Evolutionary conservation across 2,888 invertebrate genomes (phyloP).

Genomic region (Latrodectus hesperus): DNA sequence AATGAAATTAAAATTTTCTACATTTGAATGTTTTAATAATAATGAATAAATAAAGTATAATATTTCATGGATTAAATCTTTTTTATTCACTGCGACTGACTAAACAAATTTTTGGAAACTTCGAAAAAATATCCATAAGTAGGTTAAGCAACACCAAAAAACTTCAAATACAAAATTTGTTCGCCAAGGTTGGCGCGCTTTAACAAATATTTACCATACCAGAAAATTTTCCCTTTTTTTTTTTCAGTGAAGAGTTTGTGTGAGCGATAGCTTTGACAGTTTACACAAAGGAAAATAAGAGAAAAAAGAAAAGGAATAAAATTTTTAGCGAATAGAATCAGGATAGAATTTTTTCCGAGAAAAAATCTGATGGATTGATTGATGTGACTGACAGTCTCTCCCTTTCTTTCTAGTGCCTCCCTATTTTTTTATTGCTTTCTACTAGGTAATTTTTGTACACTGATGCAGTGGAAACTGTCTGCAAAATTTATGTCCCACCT

Average conservation of each 20-base stretch:
- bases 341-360: conserved; percentile 45
- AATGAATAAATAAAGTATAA: too few species aligned
- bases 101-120: too few species aligned
- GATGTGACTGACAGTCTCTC: conserved; percentile 44
- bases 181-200: conserved; percentile 47
- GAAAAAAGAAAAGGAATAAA: conserved; percentile 27
- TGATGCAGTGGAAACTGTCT: conserved; percentile 62
- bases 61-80: too few species aligned
- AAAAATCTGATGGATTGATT: conserved; percentile 67
- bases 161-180: conserved; percentile 37
- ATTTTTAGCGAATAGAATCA: conserved; percentile 54
- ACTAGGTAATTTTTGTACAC: conserved; percentile 49
- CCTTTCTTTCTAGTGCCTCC: neutral
- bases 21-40: too few species aligned
- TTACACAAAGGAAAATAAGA: conserved; percentile 13
- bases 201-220: conserved; percentile 54
- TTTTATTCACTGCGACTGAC: too few species aligned
- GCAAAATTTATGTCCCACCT: conserved; percentile 60
- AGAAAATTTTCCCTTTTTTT: conserved; percentile 17
- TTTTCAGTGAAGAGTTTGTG: conserved; percentile 17
- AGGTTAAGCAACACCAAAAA: too few species aligned
- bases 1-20: too few species aligned
- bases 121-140: too few species aligned
- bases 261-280: conserved; percentile 52
- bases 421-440: conserved; percentile 20